A percentile compares a stretch with the other conserved stretches of the same genome.
phyloP scores from a whole-genome alignment of 2,888 invertebrate species.

The Buathra laborator region DNA sequence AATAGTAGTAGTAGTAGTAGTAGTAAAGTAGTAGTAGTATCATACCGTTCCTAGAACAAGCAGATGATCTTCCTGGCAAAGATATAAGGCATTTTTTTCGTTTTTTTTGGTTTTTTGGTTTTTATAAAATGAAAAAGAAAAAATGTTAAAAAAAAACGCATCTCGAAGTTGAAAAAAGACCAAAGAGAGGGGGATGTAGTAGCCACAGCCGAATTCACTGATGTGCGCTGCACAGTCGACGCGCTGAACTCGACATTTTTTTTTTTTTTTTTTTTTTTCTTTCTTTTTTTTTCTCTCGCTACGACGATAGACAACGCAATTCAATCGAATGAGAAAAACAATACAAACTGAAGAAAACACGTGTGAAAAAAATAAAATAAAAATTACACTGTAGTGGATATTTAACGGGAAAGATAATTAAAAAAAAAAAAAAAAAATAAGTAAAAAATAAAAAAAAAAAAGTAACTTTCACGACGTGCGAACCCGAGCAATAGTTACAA shows the following conservation, averaged over 20 bases:
- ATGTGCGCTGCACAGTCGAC: conserved; percentile 33
- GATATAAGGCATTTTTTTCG: conserved; percentile 31
- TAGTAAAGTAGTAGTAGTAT: conserved; percentile 58
- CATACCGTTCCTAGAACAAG: conserved; percentile 71
- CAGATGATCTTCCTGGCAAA: conserved; percentile 65
- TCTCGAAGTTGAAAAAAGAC: conserved; percentile 64
- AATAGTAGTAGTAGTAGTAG: conserved; percentile 61
- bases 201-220: conserved; percentile 19
- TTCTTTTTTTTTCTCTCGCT: not conserved
- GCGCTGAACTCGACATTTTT: conserved; percentile 26
- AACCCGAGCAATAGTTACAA: conserved; percentile 82
- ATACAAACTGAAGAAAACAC: conserved; percentile 22
- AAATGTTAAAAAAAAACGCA: conserved; percentile 60
- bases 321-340: conserved; percentile 10
- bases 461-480: conserved; percentile 66
- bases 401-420: conserved; percentile 72
- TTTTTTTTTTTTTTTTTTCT: not conserved
- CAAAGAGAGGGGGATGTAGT: conserved; percentile 52
- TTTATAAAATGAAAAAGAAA: conserved; percentile 45
- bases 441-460: conserved; percentile 46
- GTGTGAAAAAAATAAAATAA: conserved; percentile 42
- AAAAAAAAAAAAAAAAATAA: conserved; percentile 63
- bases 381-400: conserved; percentile 75
- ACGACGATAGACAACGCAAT: conserved; percentile 21
- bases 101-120: not conserved